Base-by-base conservation (phyloP, 1,140 invertebrate species). In the Mycetomoellerius zeteki region DNA sequence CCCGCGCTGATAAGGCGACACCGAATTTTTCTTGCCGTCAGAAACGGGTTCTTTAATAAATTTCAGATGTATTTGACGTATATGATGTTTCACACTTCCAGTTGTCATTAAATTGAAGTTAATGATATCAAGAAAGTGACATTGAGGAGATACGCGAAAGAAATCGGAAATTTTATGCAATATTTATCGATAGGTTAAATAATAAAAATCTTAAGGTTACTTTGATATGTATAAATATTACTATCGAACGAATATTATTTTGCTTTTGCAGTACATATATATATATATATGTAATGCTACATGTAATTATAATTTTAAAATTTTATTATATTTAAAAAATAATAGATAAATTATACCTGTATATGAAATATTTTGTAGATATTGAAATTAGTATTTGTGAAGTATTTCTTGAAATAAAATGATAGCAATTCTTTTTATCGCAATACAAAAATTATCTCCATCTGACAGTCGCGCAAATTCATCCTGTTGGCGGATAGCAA, bases 1-100 rank as follows among this genome's bases (percentile, higher is more conserved):
- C 21, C 21, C 73, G 75, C 86, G 86, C 88, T 88, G 82, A 90
- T 89, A 87, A 88, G 87, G 86, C 75, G 86, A 76, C 78, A 73
- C 62, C 24, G 69, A 90, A 90, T 82, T 90, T 90, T 85, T 43
- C 86, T 69, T 47, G 24, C 80, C 54, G 69, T 84, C 80, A 75
- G 71, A 84, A 75, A 24, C 19, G 80, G 37, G 24, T 37, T 75
- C 69, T 62, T 75, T 84, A 84, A 84, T 84, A 84, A 84, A 75
- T 73, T 75, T 27, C 14, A 60, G 37, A 50, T 62, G 27, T 19
- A 37, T 33, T 21, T 47, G 33, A 47, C 37, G 14, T 73, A 33
- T 47, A 82, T 37, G 33, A 37, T 82, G 73, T 60, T 33, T 12
- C 78, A 52, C 67, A 14, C 54, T 27, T 73, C 2, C 4, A 8